A percentile compares a stretch with the other conserved stretches of the same genome.
phyloP scores from a whole-genome alignment of 2,888 invertebrate genomes.

The Synanthedon vespiformis region DNA sequence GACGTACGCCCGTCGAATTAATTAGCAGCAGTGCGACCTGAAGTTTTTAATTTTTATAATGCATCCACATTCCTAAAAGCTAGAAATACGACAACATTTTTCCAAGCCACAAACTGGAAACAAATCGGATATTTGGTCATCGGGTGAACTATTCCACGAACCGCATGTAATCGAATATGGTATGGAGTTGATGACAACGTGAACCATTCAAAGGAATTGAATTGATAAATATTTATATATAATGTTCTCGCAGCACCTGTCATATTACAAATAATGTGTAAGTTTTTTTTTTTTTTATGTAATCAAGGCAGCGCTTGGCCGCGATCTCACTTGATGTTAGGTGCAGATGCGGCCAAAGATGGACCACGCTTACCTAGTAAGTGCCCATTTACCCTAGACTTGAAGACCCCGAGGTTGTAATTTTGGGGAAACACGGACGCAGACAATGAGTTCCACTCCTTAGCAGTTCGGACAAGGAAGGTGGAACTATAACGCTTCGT shows the following conservation, averaged over 20 bases:
- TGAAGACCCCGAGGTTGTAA: too few relatives aligned
- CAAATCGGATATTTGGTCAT: slow-evolving; percentile 40
- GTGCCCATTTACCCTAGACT: too few relatives aligned
- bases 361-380: too few relatives aligned
- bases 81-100: slow-evolving; percentile 17
- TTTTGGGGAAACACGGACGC: too few relatives aligned
- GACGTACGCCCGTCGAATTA: slow-evolving; percentile 39
- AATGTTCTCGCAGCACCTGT: background rate
- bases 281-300: too few relatives aligned
- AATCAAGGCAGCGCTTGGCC: too few relatives aligned
- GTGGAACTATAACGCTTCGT: too few relatives aligned
- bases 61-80: slow-evolving; percentile 9
- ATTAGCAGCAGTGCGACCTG: slow-evolving; percentile 39
- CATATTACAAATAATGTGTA: too few relatives aligned
- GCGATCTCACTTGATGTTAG: too few relatives aligned
- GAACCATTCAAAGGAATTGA: slow-evolving; percentile 5
- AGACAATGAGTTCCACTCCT: too few relatives aligned
- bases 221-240: slow-evolving; percentile 35
- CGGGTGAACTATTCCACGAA: slow-evolving; percentile 31
- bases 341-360: too few relatives aligned
- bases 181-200: slow-evolving; percentile 26
- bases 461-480: too few relatives aligned
- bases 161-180: slow-evolving; percentile 47
- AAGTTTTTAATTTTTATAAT: slow-evolving; percentile 48
- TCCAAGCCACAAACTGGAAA: slow-evolving; percentile 21